Evolutionary conservation across 2,113 vertebrate species (phyloP), one percentile per base, ranked within the genome.

Genomic region (Toxostoma redivivum): DNA sequence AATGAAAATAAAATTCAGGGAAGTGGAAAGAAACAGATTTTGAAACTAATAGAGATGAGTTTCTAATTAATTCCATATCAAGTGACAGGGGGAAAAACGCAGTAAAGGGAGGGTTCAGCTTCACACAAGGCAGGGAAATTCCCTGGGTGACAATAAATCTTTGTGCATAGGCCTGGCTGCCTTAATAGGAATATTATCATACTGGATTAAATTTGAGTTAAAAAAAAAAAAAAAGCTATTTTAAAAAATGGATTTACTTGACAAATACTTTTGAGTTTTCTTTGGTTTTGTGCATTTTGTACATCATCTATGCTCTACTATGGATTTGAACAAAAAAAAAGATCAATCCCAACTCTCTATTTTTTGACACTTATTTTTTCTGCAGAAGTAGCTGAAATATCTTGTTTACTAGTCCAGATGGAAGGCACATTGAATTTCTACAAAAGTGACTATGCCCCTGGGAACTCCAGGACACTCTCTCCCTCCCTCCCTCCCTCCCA

Each of bases 351-450:
- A 64, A 38, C 6, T 12, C 8, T 44, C 7, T 40, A 24, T 44
- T 76, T 80, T 62, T n/a, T 44, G 67, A 31, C 17, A 81, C 5
- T n/a, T 44, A 70, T 48, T 22, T 33, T 80, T 47, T 51, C 17
- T 50, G 27, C 51, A 45, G 24, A 66, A 77, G 19, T 23, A 40
- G 50, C 12, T 73, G 40, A 53, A 80, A 22, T 74, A 45, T 23
- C 33, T 70, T 48, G 5, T 58, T 44, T 58, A 8, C 15, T 33
- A 64, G 28, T 47, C 21, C n/a, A 86, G 30, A 53, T 16, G 7
- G 30, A 76, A 61, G 22, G 37, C 5, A 50, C 31, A n/a, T 2
- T 2, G 0, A n/a, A 25, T 4, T 6, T 67, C 5, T 51, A 11
- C 37, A 56, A 58, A 88, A 66, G 7, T 9, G 48, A 40, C 14